Percentiles rank a stretch among this genome's conserved stretches.
Evolutionary conservation across 2,888 invertebrate species (phyloP).

Genomic region (Drosophila aldrichi): DNA sequence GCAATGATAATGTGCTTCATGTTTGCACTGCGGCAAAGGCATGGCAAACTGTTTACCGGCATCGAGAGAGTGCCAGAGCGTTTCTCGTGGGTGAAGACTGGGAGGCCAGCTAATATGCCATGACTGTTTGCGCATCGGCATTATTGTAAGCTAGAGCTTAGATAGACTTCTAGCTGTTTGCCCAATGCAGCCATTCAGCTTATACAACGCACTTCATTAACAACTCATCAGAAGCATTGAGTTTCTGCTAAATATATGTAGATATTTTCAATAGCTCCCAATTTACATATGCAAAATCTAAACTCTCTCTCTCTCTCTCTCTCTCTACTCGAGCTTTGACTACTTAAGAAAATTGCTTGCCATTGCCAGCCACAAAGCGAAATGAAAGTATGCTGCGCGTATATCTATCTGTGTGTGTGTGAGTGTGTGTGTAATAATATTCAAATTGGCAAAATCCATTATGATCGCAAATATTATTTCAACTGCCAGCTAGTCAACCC

Average conservation of each 20-base stretch:
- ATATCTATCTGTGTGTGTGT: conserved; percentile 17
- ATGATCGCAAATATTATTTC: conserved; percentile 80
- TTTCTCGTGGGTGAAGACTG: neutral
- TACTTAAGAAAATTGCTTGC: conserved; percentile 78
- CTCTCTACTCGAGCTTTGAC: conserved; percentile 47
- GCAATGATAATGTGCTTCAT: conserved; percentile 75
- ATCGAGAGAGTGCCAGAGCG: conserved; percentile 23
- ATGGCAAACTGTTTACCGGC: conserved; percentile 63
- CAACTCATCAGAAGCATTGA: conserved; percentile 50
- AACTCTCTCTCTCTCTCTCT: conserved; percentile 50
- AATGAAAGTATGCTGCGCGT: conserved; percentile 34
- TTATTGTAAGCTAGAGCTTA: conserved; percentile 53
- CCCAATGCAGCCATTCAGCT: conserved; percentile 41
- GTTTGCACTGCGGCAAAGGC: conserved; percentile 71
- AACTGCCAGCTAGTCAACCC: conserved; percentile 54
- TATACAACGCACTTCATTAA: conserved; percentile 66
- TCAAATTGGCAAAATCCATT: conserved; percentile 79
- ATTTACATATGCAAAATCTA: conserved; percentile 74
- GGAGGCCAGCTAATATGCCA: conserved; percentile 53
- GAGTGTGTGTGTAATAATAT: conserved; percentile 72
- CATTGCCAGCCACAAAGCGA: conserved; percentile 42
- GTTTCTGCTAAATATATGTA: conserved; percentile 31
- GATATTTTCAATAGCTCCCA: conserved; percentile 26
- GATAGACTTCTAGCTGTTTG: conserved; percentile 9
- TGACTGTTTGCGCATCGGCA: conserved; percentile 69